Conservation (phyloP, 2,113 vertebrate species). For the Cinclus mexicanus region DNA sequence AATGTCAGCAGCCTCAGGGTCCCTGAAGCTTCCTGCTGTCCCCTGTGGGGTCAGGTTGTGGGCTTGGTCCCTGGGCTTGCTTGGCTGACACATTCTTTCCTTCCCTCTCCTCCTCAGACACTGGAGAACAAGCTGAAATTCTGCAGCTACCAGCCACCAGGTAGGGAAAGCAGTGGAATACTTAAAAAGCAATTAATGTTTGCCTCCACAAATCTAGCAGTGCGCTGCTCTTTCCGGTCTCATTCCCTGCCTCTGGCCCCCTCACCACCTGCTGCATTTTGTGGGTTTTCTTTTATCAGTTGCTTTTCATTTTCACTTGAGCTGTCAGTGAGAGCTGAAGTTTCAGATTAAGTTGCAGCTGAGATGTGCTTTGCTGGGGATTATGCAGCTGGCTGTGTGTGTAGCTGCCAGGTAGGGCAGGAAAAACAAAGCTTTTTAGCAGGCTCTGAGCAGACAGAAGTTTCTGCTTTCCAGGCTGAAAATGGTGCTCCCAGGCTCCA, state of each 20-base stretch:
- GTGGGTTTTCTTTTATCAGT: constrained; percentile 15
- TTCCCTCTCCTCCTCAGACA: not conserved
- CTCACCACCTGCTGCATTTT: not conserved
- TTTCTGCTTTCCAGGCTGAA: not conserved
- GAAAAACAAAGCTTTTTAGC: not conserved
- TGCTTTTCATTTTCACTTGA: constrained; percentile 34
- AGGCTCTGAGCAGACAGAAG: not conserved
- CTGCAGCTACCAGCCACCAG: not conserved
- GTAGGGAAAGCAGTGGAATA: not conserved
- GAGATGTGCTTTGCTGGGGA: constrained; percentile 17
- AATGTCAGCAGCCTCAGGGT: not conserved
- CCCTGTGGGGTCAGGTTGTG: not conserved
- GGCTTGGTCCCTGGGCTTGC: not conserved
- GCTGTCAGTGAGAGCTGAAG: not conserved
- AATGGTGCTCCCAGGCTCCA: not conserved
- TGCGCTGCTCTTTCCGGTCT: not conserved
- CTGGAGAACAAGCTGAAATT: not conserved
- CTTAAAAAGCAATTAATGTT: constrained; percentile 45
- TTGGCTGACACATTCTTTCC: not conserved
- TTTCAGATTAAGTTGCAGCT: constrained; percentile 39
- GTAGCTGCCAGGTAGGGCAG: not conserved
- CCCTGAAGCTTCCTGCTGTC: not conserved
- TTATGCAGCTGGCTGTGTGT: not conserved
- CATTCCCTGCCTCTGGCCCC: not conserved
- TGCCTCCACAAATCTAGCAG: not conserved